A percentile compares a stretch with the other conserved stretches of the same genome.
Evolutionary conservation across 64 coral and sea anemone genomes (phyloP).

Genomic region (Montipora cactus): DNA sequence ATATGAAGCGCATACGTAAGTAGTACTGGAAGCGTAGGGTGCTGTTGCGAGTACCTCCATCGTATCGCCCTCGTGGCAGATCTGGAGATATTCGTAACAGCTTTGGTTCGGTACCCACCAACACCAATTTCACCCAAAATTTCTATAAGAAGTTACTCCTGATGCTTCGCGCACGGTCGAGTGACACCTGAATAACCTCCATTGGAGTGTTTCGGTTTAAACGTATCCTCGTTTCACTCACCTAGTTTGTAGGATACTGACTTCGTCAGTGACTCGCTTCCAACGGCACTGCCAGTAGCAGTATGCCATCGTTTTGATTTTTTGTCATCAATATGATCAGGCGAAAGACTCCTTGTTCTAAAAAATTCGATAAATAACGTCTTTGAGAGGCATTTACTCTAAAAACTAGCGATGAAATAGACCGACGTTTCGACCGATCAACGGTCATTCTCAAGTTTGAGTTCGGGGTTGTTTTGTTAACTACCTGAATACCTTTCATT

Average conservation of each 20-base stretch:
- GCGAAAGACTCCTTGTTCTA: too few relatives aligned
- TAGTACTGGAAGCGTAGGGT: background rate
- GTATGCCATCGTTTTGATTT: slow-evolving; percentile 8
- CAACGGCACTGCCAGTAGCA: slow-evolving; percentile 17
- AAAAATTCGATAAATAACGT: too few relatives aligned
- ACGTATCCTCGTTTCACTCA: slow-evolving; percentile 24
- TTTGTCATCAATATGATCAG: too few relatives aligned
- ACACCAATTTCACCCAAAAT: slow-evolving; percentile 36
- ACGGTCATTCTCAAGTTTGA: too few relatives aligned
- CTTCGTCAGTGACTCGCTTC: slow-evolving; percentile 36
- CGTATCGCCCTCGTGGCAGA: slow-evolving; percentile 36
- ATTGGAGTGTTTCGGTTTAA: slow-evolving; percentile 49
- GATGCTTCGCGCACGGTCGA: slow-evolving; percentile 38
- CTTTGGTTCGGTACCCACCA: slow-evolving; percentile 56
- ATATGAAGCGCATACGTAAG: background rate
- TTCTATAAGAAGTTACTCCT: slow-evolving; percentile 8
- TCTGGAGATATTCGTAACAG: slow-evolving; percentile 57
- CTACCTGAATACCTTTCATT: too few relatives aligned
- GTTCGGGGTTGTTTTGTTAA: too few relatives aligned
- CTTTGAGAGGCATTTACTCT: too few relatives aligned
- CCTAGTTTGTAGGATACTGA: slow-evolving; percentile 36
- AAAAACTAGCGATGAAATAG: too few relatives aligned
- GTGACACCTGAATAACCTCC: slow-evolving; percentile 36
- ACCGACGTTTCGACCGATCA: too few relatives aligned
- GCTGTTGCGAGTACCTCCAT: slow-evolving; percentile 49